Percentiles rank a stretch among this genome's conserved stretches.
These are phyloP conservation scores for Priocnemis perturbator DNA, from an alignment of 2,888 invertebrate genomes.

Conservation along the genomic window DNA sequence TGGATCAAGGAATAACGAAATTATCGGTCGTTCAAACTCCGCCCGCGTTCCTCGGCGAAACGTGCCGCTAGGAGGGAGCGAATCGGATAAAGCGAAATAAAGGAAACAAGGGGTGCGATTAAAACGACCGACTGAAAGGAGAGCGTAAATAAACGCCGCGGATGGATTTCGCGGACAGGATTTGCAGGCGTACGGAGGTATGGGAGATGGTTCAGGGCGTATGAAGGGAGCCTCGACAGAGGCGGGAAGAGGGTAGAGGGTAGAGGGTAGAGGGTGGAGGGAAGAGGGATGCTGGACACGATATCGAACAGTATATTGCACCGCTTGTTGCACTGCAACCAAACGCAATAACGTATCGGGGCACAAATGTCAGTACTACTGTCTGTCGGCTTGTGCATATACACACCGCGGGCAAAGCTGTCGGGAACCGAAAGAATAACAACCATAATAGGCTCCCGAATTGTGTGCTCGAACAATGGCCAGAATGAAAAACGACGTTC, in stretches of 20 bases:
- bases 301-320: constrained; percentile 50
- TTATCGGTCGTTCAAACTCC: background rate
- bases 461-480: constrained; percentile 54
- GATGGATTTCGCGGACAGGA: constrained; percentile 11
- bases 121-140: constrained; percentile 13
- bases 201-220: constrained; percentile 22
- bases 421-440: constrained; percentile 57
- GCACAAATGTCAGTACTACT: constrained; percentile 51
- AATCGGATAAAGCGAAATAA: background rate
- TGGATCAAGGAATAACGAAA: too few species aligned
- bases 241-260: background rate
- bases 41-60: background rate
- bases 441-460: constrained; percentile 59
- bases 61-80: background rate
- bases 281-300: constrained; percentile 18
- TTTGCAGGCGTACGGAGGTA: constrained; percentile 19
- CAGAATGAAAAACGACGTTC: constrained; percentile 56
- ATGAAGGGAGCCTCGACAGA: constrained; percentile 10
- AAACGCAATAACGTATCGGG: constrained; percentile 60
- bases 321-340: constrained; percentile 54
- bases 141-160: constrained; percentile 33
- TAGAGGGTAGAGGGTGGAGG: too few species aligned
- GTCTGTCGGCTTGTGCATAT: constrained; percentile 44
- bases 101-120: background rate
- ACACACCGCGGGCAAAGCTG: constrained; percentile 55